These are phyloP conservation scores for Anguilla marmorata DNA, from an alignment of 2,797 vertebrate species.

Conservation along the genomic window DNA sequence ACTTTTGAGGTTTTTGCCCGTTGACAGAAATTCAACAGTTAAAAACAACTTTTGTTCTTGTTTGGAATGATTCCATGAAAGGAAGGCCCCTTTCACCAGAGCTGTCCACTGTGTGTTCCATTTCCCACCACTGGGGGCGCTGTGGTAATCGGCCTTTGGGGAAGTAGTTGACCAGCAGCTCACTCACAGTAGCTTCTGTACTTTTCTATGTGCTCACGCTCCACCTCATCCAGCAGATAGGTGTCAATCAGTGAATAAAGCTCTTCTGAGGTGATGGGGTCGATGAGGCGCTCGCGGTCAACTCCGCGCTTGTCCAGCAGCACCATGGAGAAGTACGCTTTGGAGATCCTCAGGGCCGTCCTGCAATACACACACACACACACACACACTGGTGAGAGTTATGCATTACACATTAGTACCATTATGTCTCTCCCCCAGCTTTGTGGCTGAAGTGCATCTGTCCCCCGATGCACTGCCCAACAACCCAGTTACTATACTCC, in stretches of 20 bases:
- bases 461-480: neutral
- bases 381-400: neutral
- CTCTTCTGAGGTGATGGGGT: slow-evolving; percentile 81
- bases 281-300: slow-evolving; percentile 88
- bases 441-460: neutral
- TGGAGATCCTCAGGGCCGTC: slow-evolving; percentile 81
- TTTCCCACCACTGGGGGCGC: slow-evolving; percentile 18
- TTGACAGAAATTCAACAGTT: slow-evolving; percentile 7
- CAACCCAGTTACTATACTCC: neutral
- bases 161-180: slow-evolving; percentile 38
- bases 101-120: slow-evolving; percentile 15
- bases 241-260: slow-evolving; percentile 87
- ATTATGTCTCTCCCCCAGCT: neutral
- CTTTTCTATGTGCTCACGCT: slow-evolving; percentile 69
- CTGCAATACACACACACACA: slow-evolving; percentile 59
- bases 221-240: slow-evolving; percentile 81
- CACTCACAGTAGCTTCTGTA: slow-evolving; percentile 81
- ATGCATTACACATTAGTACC: neutral
- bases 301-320: slow-evolving; percentile 84
- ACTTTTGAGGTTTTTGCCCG: neutral
- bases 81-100: neutral
- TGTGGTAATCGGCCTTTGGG: slow-evolving; percentile 28
- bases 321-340: slow-evolving; percentile 86
- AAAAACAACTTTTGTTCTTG: slow-evolving; percentile 4
- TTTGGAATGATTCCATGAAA: neutral